Evolutionary conservation across 2,888 invertebrate species (phyloP), one percentile per base, ranked within the genome.

Genomic region (Metallyticus violacea): DNA sequence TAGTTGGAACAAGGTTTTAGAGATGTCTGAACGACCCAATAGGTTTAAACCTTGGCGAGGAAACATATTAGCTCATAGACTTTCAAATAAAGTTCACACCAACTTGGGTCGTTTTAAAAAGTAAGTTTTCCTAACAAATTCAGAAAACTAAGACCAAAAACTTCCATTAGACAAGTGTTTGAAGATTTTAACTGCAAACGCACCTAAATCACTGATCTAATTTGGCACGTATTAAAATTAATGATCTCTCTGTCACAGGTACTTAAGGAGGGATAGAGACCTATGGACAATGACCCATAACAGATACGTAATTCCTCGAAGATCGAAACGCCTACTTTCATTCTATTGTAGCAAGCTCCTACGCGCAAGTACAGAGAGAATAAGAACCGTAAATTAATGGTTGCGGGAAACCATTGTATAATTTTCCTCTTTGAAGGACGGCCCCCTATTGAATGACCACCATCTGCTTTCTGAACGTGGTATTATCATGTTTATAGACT

Each of bases 321-420:
- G 40, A 62, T 62, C 40, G 40, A 62, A 62, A 62, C 40, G 40
- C 40, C 40, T 62, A 62, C 40, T 62, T 62, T 62, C 40, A 62
- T 62, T 62, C 40, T 62, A 62, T 62, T 62, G 40, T 62, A 62
- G 40, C 40, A 22, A 62, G 40, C 40, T 15, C 40, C 40, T 62
- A 62, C 40, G 40, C 40, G 40, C 40, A 15, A 62, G 40, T 62
- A 62, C 40, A 22, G 22, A 62, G 40, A 62, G 40, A 62, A 62
- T 62, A 62, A 62, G 40, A 62, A 62, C 40, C 40, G 40, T 83
- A 83, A 83, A 83, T 83, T 83, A 83, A 83, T 83, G 83, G 77
- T 77, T 83, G 7, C 62, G 77, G 9, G 28, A 77, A 26, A 22
- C 77, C 77, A 83, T 83, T 83, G 77, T 77, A 77, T 83, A 81